Evolutionary conservation across 2,113 vertebrate species (phyloP), one percentile per base, ranked within the genome.

Genomic region (Cheilinus undulatus): DNA sequence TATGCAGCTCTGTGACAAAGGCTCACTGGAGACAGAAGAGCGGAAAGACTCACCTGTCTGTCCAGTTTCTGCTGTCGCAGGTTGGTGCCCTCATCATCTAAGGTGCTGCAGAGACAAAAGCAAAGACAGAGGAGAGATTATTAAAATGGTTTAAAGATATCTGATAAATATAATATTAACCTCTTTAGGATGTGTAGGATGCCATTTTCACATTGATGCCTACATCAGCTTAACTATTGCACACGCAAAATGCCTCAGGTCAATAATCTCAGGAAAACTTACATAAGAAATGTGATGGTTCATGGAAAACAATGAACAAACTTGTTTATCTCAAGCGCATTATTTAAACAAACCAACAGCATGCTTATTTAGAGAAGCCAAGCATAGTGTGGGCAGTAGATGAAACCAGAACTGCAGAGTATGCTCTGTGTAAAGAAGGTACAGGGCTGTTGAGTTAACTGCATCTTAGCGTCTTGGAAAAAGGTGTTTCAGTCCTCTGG

Each of bases 11-110:
- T 14, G 14, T 30, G 51, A 76, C 65, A 23, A 49, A 4, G 68
- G 51, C 24, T 46, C 59, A 58, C 11, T 54, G 3, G 67, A 51
- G 52, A 68, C 23, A 52, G 48, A 50, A 53, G 3, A 23, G 43
- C 30, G 19, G 15, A 17, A 53, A 82, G 24, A 72, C 95, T 92
- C 78, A 98, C 98, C 96, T 99, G 98, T 88, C 97, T 95, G 83
- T 99, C 97, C 82, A 99, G 96, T 87, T 99, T 99, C 93, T 99
- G 98, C 89, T 99, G 97, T 71, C 97, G 93, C 46, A 99, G 93
- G 92, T 94, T 98, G 87, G 95, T 97, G 80, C 97, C 94, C 74
- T 99, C 98, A 90, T 99, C 98, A 86, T 99, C 98, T 93, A 99
- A 94, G 91, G 96, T 96, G 93, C 98, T 99, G 93, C 36, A 84